Conservation (phyloP, 1,140 invertebrate genomes). For the Trichonephila inaurata region DNA sequence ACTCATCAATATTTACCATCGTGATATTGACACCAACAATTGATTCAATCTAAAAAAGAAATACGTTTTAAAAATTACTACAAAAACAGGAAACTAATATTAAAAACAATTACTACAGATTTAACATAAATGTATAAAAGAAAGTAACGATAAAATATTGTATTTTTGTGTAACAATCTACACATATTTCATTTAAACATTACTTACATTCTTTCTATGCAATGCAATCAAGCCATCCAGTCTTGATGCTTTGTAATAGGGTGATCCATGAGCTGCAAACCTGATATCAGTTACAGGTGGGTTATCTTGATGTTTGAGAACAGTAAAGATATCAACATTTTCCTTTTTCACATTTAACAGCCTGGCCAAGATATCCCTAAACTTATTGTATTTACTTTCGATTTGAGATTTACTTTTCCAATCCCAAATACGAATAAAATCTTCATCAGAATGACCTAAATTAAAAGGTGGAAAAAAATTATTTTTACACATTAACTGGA, state of each 20-base stretch:
- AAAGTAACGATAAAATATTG: background rate
- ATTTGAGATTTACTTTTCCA: slow-evolving; percentile 90
- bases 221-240: slow-evolving; percentile 96
- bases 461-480: background rate
- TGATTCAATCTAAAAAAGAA: slow-evolving; percentile 88
- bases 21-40: slow-evolving; percentile 96
- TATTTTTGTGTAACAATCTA: too few species aligned
- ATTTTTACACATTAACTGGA: too few species aligned
- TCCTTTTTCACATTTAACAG: slow-evolving; percentile 90
- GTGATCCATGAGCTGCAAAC: slow-evolving; percentile 96
- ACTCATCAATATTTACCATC: slow-evolving; percentile 99
- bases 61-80: background rate
- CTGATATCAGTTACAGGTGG: slow-evolving; percentile 95
- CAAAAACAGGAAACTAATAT: background rate
- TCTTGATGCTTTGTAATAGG: slow-evolving; percentile 96
- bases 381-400: slow-evolving; percentile 92
- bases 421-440: slow-evolving; percentile 96
- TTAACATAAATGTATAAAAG: background rate
- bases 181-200: too few species aligned
- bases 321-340: slow-evolving; percentile 97
- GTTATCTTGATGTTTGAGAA: slow-evolving; percentile 91
- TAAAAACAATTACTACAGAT: background rate
- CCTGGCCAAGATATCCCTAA: slow-evolving; percentile 90
- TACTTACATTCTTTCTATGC: slow-evolving; percentile 90
- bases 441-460: slow-evolving; percentile 93